These are phyloP conservation scores for Hedya salicella DNA, from an alignment of 2,888 invertebrate genomes.

Conservation along the genomic window DNA sequence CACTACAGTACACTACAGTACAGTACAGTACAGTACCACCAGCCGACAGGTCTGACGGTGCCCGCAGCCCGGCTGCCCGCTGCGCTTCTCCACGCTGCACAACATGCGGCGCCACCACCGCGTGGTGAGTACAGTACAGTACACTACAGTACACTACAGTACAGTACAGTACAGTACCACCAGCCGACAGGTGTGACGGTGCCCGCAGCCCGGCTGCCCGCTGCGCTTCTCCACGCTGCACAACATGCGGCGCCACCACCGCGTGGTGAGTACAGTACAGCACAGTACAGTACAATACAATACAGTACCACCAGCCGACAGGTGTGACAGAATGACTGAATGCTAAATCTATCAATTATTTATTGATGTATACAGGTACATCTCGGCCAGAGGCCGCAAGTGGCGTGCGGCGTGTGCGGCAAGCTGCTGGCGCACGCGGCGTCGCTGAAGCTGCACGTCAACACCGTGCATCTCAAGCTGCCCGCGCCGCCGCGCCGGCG, in stretches of 20 bases:
- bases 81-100: too few relatives aligned
- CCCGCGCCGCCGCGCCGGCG: constrained; percentile 30
- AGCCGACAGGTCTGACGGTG: background rate
- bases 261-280: constrained; percentile 17
- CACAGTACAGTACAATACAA: too few relatives aligned
- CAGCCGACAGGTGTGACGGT: too few relatives aligned
- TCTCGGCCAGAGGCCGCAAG: constrained; percentile 17
- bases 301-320: too few relatives aligned
- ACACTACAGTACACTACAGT: too few relatives aligned
- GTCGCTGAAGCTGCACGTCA: constrained; percentile 33
- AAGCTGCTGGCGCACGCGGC: constrained; percentile 36
- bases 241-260: constrained; percentile 30
- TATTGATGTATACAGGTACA: constrained; percentile 12
- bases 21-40: constrained; percentile 23
- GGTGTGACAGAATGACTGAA: too few relatives aligned
- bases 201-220: constrained; percentile 8
- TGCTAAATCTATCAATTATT: too few relatives aligned
- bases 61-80: too few relatives aligned
- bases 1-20: too few relatives aligned
- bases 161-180: too few relatives aligned
- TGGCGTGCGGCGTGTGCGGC: constrained; percentile 27
- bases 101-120: too few relatives aligned
- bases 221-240: constrained; percentile 15
- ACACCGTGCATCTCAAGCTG: constrained; percentile 29
- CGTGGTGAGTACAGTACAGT: too few relatives aligned